These are phyloP conservation scores for Orussus abietinus DNA, from an alignment of 1,140 invertebrate genomes.

Conservation along the genomic window DNA sequence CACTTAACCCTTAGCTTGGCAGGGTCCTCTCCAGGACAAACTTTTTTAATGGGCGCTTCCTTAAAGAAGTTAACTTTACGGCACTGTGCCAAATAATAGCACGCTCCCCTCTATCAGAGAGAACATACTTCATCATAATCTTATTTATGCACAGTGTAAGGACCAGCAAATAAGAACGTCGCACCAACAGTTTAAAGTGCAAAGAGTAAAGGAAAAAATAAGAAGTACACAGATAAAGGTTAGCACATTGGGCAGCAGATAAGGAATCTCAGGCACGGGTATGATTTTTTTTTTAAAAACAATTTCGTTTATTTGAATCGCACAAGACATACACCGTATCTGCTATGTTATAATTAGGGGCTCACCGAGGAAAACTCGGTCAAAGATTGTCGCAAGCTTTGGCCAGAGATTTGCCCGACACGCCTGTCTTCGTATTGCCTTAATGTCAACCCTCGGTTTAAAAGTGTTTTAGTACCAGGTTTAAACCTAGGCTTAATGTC, in stretches of 20 bases:
- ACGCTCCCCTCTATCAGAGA: too few species aligned
- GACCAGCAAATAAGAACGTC: too few species aligned
- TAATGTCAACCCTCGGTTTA: slow-evolving; percentile 47
- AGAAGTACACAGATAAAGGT: not conserved
- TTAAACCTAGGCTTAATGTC: slow-evolving; percentile 13
- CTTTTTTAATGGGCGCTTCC: too few species aligned
- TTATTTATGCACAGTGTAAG: too few species aligned
- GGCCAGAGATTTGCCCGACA: slow-evolving; percentile 34
- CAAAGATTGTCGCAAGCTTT: slow-evolving; percentile 33
- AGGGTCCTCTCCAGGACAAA: too few species aligned
- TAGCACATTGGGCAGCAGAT: too few species aligned
- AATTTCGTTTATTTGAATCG: slow-evolving; percentile 56
- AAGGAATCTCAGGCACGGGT: too few species aligned
- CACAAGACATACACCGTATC: slow-evolving; percentile 56
- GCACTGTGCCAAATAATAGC: too few species aligned
- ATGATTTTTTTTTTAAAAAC: slow-evolving; percentile 51
- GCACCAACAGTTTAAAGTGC: too few species aligned
- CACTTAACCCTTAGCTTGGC: too few species aligned
- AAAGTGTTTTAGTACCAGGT: slow-evolving; percentile 27
- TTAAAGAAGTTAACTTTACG: too few species aligned
- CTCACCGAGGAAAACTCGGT: slow-evolving; percentile 34
- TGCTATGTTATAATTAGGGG: slow-evolving; percentile 51
- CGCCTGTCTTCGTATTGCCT: slow-evolving; percentile 47
- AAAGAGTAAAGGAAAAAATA: slow-evolving; percentile 2
- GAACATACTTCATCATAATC: too few species aligned